phyloP scores from a whole-genome alignment of 2,113 vertebrate species.

The Dromiciops gliroides region DNA sequence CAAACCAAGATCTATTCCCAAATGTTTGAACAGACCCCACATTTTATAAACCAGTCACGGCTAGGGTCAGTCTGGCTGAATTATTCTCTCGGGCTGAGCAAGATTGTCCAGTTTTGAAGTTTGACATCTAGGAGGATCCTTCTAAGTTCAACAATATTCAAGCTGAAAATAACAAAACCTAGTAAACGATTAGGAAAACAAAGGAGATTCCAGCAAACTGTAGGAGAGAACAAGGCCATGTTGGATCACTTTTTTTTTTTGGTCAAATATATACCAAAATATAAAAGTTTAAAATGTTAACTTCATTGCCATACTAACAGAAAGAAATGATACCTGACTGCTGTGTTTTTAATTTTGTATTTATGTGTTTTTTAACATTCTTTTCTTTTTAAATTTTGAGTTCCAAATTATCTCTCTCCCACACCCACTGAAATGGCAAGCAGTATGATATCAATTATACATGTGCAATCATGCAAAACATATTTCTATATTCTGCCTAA shows the following conservation, averaged over 20 bases:
- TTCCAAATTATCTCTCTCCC: background rate
- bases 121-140: background rate
- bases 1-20: slow-evolving; percentile 46
- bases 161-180: slow-evolving; percentile 18
- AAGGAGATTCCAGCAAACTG: background rate
- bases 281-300: slow-evolving; percentile 50
- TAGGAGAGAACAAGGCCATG: background rate
- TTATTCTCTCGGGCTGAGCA: slow-evolving; percentile 30
- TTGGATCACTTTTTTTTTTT: slow-evolving; percentile 15
- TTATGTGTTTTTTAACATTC: background rate
- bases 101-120: background rate
- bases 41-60: slow-evolving; percentile 60
- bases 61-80: slow-evolving; percentile 19
- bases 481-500: background rate
- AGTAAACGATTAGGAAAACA: background rate
- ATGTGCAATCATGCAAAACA: background rate
- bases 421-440: background rate
- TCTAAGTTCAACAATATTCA: slow-evolving; percentile 7
- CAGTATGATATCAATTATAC: background rate
- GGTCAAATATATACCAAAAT: background rate
- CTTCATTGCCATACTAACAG: background rate
- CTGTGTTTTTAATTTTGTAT: background rate
- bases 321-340: background rate
- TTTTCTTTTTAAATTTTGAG: background rate
- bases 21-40: slow-evolving; percentile 32